phyloP scores from a whole-genome alignment of 2,797 vertebrate genomes.

The Anableps anableps region DNA sequence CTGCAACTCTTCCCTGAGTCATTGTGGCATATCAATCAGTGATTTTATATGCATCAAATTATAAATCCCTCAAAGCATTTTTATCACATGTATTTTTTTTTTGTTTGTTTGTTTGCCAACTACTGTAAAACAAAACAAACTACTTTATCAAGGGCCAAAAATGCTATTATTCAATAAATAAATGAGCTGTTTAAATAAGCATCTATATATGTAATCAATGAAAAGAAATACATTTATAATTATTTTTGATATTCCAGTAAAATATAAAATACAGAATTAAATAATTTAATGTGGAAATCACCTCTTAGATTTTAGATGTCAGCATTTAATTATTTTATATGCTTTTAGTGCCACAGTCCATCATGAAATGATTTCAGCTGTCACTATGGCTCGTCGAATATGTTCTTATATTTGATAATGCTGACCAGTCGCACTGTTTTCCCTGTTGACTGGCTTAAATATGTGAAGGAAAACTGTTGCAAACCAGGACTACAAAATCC shows the following conservation, averaged over 20 bases:
- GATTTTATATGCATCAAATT: slow-evolving; percentile 4
- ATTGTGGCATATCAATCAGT: slow-evolving; percentile 16
- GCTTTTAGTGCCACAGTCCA: not conserved
- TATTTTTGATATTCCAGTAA: not conserved
- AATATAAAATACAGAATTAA: not conserved
- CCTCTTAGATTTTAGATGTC: not conserved
- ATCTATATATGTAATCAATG: not conserved
- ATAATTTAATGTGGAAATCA: not conserved
- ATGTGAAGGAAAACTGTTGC: not conserved
- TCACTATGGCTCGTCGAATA: not conserved
- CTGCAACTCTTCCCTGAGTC: slow-evolving; percentile 26
- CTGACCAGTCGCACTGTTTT: not conserved
- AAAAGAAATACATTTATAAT: not conserved
- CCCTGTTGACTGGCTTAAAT: not conserved
- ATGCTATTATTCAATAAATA: not conserved
- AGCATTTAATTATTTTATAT: not conserved
- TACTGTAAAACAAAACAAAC: not conserved
- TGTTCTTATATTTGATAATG: not conserved
- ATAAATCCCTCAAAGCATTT: slow-evolving; percentile 3
- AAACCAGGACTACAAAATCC: not conserved
- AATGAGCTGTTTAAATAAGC: not conserved
- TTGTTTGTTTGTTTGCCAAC: not conserved
- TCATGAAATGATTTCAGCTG: not conserved
- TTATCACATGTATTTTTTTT: slow-evolving; percentile 24
- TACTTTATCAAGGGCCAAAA: not conserved